A percentile compares a stretch with the other conserved stretches of the same genome.
phyloP scores from a whole-genome alignment of 1,140 invertebrate species.

The Homarus americanus region DNA sequence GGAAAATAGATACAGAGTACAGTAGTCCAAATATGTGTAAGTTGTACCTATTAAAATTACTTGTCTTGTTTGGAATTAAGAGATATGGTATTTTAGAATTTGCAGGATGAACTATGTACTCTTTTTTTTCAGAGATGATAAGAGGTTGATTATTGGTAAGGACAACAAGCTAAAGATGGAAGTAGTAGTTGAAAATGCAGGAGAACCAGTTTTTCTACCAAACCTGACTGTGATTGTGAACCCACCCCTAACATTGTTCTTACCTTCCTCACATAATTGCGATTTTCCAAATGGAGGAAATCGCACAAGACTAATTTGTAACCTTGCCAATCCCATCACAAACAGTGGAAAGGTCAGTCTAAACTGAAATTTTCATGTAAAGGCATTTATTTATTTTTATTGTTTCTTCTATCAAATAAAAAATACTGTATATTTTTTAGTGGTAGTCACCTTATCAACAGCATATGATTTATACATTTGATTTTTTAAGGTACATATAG shows the following conservation, averaged over 20 bases:
- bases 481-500: too few species aligned
- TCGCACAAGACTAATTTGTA: slow-evolving; percentile 14
- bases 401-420: too few species aligned
- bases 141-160: slow-evolving; percentile 21
- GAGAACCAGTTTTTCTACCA: slow-evolving; percentile 45
- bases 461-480: too few species aligned
- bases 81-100: too few species aligned
- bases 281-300: slow-evolving; percentile 16
- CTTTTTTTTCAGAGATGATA: background rate
- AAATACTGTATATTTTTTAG: too few species aligned
- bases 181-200: slow-evolving; percentile 9
- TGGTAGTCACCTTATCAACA: too few species aligned
- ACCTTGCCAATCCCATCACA: slow-evolving; percentile 24
- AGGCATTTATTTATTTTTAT: too few species aligned
- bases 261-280: slow-evolving; percentile 31
- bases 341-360: slow-evolving; percentile 9
- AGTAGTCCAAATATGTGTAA: too few species aligned
- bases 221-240: slow-evolving; percentile 31
- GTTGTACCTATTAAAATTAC: too few species aligned
- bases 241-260: slow-evolving; percentile 3
- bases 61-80: too few species aligned
- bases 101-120: too few species aligned
- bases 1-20: too few species aligned
- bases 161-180: slow-evolving; percentile 24
- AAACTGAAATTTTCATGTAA: background rate